These are phyloP conservation scores for Pseudochaenichthys georgianus DNA, from an alignment of 2,797 vertebrate species.

Conservation along the genomic window DNA sequence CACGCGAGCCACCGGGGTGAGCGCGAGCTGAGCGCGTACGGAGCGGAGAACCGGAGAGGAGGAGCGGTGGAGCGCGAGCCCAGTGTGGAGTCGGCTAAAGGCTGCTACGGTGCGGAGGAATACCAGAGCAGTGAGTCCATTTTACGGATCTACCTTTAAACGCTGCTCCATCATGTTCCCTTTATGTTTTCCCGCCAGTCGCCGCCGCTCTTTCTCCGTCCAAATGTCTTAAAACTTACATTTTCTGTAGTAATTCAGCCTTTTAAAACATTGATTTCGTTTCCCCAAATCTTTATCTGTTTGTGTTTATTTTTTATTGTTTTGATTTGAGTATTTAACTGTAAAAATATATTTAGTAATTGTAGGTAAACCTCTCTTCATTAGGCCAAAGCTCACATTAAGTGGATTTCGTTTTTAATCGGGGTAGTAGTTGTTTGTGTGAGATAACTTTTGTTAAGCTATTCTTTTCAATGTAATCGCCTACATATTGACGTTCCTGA, in stretches of 20 bases:
- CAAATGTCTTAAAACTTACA: neutral
- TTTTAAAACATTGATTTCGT: neutral
- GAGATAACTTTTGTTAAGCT: no score
- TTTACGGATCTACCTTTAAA: constrained; percentile 67
- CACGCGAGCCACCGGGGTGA: constrained; percentile 48
- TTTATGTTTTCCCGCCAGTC: neutral
- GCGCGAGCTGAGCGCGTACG: constrained; percentile 53
- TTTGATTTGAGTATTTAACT: neutral
- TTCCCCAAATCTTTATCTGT: neutral
- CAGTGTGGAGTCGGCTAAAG: constrained; percentile 54
- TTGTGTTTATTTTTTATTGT: neutral
- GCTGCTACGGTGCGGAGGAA: constrained; percentile 77
- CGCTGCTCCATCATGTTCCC: neutral
- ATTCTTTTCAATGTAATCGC: no score
- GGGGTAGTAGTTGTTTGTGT: neutral
- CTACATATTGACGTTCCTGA: no score
- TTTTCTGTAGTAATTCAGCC: neutral
- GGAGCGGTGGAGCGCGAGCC: constrained; percentile 56
- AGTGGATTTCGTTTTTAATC: no score
- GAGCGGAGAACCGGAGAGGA: constrained; percentile 75
- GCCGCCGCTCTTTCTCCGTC: neutral
- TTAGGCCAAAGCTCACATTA: no score
- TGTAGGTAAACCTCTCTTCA: no score
- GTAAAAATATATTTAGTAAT: no score
- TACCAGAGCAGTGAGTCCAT: constrained; percentile 81